Base-by-base conservation (phyloP, 2,888 invertebrate genomes). In the Melieria picta region DNA sequence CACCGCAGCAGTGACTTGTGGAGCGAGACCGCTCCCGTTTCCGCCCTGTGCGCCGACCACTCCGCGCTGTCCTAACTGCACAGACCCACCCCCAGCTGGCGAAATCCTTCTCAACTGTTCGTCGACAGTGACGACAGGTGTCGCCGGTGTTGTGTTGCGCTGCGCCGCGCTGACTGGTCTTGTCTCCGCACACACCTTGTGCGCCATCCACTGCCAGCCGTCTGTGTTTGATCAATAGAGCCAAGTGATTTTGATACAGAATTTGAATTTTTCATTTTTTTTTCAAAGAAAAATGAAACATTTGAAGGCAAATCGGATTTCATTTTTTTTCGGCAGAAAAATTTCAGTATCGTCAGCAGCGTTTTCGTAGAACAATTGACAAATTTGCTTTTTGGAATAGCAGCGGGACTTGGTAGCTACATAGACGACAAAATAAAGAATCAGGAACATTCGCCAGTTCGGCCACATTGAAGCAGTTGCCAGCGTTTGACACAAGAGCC, bases 161-260 rank as follows among this genome's bases (percentile, higher is more conserved):
- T 13, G 30, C 16, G 7, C 4, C 13, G 13, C 30, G 13, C 30
- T 56, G 56, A 30, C 13, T 56, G 56, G 4, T 1, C 16, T 56
- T 56, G 30, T 56, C 56, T 56, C 16, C n/a, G 4, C 13, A 30
- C 56, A 5, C 52, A 67, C 67, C 52, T 67, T 67, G 67, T 61
- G 46, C 11, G 60, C 16, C 60, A 52, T 45, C 61, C 45, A 52
- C 52, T 55, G 62, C 62, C 63, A 69, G 62, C 62, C 47, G 13
- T 43, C 47, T 55, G 45, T 48, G 69, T 69, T 69, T 62, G 69
- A 69, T 69, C 69, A 57, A 69, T 69, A 69, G 61, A 69, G 69
- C 63, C 13, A 45, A 52, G 69, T 63, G 46, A 47, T 62, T 63
- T 45, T 45, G 43, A 65, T 50, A 63, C 9, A 42, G 30, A 64